Evolutionary conservation across 2,888 invertebrate genomes (phyloP).

Genomic region (Nysson spinosus): DNA sequence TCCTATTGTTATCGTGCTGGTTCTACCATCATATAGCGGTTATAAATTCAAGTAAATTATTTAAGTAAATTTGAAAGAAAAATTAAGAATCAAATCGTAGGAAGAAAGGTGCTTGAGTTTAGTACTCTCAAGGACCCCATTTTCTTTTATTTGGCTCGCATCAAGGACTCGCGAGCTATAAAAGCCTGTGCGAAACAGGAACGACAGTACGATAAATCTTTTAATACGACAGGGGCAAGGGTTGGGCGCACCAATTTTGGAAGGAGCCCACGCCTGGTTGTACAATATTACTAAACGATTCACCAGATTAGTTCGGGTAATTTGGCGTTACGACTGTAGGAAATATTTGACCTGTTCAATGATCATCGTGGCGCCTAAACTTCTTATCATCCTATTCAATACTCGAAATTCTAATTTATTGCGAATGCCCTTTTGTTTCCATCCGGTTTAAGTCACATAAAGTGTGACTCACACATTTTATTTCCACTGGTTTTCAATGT

Average conservation of each 20-base stretch:
- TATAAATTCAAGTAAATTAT: no score
- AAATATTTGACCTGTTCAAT: neutral
- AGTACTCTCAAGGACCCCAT: neutral
- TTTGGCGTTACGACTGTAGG: conserved; percentile 14
- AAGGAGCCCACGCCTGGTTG: conserved; percentile 2
- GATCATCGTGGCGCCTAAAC: neutral
- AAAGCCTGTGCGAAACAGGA: conserved; percentile 6
- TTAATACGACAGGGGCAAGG: conserved; percentile 14
- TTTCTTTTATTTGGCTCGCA: conserved; percentile 2
- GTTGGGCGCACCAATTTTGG: conserved; percentile 41
- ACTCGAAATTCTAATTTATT: no score
- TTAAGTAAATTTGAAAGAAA: no score
- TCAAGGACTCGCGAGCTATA: conserved; percentile 1
- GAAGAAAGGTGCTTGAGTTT: no score
- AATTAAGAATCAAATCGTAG: no score
- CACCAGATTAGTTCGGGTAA: conserved; percentile 33
- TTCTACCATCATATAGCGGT: no score
- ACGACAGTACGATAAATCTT: conserved; percentile 20
- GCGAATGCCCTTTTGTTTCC: no score
- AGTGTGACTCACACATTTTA: no score
- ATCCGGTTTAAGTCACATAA: no score
- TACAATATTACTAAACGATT: conserved; percentile 25
- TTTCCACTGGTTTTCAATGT: no score
- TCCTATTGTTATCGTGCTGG: no score
- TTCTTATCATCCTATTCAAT: neutral